A percentile compares a stretch with the other conserved stretches of the same genome.
Conservation (phyloP, 2,113 vertebrate species). For the Anthoscopus minutus region DNA sequence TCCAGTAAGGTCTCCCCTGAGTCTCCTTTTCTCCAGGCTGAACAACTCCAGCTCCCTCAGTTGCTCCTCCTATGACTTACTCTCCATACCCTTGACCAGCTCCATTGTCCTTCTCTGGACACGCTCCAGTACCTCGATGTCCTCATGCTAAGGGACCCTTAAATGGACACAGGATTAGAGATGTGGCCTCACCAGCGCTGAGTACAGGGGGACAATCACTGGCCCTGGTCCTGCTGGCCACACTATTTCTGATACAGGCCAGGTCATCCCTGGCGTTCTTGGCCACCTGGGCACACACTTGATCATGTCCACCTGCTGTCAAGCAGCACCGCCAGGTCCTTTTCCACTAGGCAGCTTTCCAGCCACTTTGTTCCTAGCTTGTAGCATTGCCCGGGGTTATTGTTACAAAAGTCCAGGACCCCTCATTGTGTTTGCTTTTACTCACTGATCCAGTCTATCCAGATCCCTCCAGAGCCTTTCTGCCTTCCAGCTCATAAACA, state of each 20-base stretch:
- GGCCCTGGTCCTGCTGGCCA: background rate
- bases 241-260: background rate
- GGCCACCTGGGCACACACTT: background rate
- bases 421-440: background rate
- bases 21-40: background rate
- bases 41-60: background rate
- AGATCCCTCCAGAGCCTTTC: background rate
- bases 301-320: background rate
- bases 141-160: background rate
- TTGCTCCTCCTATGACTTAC: background rate
- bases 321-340: background rate
- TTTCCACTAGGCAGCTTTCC: background rate
- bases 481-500: background rate
- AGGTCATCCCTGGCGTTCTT: background rate
- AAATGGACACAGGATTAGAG: background rate
- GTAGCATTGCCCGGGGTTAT: background rate
- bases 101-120: background rate
- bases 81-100: background rate
- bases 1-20: background rate
- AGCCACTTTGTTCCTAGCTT: background rate
- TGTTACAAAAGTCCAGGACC: background rate
- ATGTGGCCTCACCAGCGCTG: background rate
- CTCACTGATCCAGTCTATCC: background rate
- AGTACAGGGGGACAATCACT: background rate
- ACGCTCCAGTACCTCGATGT: background rate